Conservation (phyloP, 37 sponge, comb jelly and placozoan species). For the Mnemiopsis leidyi region DNA sequence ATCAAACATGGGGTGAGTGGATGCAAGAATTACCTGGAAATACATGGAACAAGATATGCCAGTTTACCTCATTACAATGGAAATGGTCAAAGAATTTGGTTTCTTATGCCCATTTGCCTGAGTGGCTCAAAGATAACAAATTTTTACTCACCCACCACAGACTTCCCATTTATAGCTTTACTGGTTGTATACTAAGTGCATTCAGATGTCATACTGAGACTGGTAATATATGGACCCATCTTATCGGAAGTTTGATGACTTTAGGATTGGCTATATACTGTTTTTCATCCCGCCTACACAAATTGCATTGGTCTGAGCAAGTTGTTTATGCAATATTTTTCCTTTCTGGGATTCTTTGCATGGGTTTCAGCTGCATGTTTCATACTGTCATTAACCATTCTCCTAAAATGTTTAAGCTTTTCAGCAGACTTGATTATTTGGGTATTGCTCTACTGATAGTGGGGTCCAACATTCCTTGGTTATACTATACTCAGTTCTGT, state of each 20-base stretch:
- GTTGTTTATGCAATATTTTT: constrained; percentile 77
- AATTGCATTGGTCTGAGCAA: constrained; percentile 81
- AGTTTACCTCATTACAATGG: neutral
- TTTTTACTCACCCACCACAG: constrained; percentile 74
- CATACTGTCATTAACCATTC: constrained; percentile 87
- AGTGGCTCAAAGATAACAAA: constrained; percentile 91
- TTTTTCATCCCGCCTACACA: constrained; percentile 64
- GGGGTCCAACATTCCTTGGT: constrained; percentile 81
- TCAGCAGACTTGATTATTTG: constrained; percentile 81
- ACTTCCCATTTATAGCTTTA: constrained; percentile 78
- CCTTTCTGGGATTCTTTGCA: constrained; percentile 76
- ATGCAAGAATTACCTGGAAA: constrained; percentile 17
- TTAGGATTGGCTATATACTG: constrained; percentile 68
- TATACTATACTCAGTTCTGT: constrained; percentile 91
- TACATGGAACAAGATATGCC: neutral
- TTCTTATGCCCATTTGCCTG: constrained; percentile 80
- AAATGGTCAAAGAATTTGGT: constrained; percentile 68
- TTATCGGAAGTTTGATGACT: constrained; percentile 79
- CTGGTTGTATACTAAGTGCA: constrained; percentile 78
- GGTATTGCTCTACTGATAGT: constrained; percentile 89
- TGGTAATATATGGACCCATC: constrained; percentile 97
- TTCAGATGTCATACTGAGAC: constrained; percentile 91
- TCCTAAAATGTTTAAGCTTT: constrained; percentile 66
- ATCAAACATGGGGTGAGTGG: constrained; percentile 32
- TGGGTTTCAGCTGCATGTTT: constrained; percentile 78